Base-by-base conservation (phyloP, 1,140 invertebrate species). In the Platyscapa corneri region DNA sequence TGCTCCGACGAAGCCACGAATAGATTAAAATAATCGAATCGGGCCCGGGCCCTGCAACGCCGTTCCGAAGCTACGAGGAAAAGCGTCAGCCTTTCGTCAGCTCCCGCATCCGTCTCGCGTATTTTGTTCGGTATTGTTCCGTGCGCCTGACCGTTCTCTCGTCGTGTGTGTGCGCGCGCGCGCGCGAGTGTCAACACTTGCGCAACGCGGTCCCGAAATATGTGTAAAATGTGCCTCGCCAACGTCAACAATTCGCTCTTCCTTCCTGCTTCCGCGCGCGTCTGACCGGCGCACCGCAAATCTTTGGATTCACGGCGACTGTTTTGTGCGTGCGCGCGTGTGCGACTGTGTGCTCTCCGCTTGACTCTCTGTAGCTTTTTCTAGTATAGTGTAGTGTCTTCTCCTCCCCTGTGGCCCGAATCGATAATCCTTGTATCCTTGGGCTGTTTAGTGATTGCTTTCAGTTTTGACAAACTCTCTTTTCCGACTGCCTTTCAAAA, bases 251-350 rank as follows among this genome's bases (percentile, higher is more conserved):
- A 77, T 65, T 12, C n/a, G n/a, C n/a, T n/a, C n/a, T n/a, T n/a
- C n/a, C n/a, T 23, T 82, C 56, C 30, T 74, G 10, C 34, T 74
- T 56, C 18, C 23, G 27, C n/a, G n/a, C 42, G 0, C 37, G 27
- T 8, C 20, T n/a, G n/a, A 23, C 16, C 16, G 23, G 16, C 20
- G 53, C 79, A 12, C 42, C 72, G 39, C 34, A 78, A 64, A 78
- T 84, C 78, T 78, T 84, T 56, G 64, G 64, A 84, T 84, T 84
- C 80, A 65, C 49, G 76, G 83, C 64, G 30, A 46, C 75, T 65
- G 37, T 14, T 34, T 23, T 42, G 65, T n/a, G n/a, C n/a, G n/a
- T n/a, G n/a, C n/a, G n/a, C n/a, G n/a, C n/a, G n/a, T n/a, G n/a
- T n/a, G n/a, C n/a, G n/a, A n/a, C n/a, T n/a, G n/a, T n/a, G n/a